phyloP scores from a whole-genome alignment of 2,888 invertebrate species.

The Chloroclystis v-ata region DNA sequence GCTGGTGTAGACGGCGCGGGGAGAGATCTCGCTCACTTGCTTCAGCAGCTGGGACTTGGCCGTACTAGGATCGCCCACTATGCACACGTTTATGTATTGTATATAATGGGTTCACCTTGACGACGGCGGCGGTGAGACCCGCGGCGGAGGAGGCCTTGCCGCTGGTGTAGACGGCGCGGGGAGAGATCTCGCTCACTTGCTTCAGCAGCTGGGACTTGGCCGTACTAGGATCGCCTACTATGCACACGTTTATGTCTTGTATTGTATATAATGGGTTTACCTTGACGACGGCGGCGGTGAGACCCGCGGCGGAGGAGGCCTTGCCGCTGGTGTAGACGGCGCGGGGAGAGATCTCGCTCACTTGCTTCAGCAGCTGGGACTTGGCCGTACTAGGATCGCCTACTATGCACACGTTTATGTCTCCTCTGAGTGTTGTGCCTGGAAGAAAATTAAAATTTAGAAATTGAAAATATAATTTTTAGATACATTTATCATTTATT shows the following conservation, averaged over 20 bases:
- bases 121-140: slow-evolving; percentile 98
- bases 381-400: slow-evolving; percentile 99
- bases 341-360: slow-evolving; percentile 94
- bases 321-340: slow-evolving; percentile 99
- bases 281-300: slow-evolving; percentile 98
- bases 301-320: slow-evolving; percentile 97
- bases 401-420: slow-evolving; percentile 98
- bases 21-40: slow-evolving; percentile 95
- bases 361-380: slow-evolving; percentile 96
- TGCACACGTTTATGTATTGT: too few species aligned
- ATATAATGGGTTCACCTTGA: slow-evolving; percentile 74
- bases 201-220: too few species aligned
- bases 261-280: too few species aligned
- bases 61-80: too few species aligned
- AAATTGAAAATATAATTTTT: too few species aligned
- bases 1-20: slow-evolving; percentile 98
- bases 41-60: too few species aligned
- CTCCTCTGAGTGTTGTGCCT: slow-evolving; percentile 94
- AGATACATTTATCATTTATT: too few species aligned
- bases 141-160: slow-evolving; percentile 99
- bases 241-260: too few species aligned
- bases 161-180: slow-evolving; percentile 98
- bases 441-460: too few species aligned
- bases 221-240: too few species aligned
- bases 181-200: slow-evolving; percentile 95